Evolutionary conservation across 2,797 vertebrate species (phyloP).

Genomic region (Chromis chromis): DNA sequence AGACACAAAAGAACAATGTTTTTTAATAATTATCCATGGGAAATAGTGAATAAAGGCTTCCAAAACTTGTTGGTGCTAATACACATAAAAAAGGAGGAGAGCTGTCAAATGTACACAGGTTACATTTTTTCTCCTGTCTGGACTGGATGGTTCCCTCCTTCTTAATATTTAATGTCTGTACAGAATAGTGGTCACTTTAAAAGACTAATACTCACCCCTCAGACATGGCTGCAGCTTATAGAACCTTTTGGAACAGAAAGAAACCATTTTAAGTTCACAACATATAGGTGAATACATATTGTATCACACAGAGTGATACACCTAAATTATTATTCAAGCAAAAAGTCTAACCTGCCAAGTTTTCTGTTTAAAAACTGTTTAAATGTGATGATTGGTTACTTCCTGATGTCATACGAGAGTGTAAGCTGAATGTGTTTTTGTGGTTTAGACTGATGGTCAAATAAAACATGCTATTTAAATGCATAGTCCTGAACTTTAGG

Average conservation of each 20-base stretch:
- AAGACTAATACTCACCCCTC: constrained; percentile 79
- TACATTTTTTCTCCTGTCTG: neutral
- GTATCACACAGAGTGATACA: neutral
- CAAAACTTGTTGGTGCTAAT: neutral
- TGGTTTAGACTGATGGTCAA: neutral
- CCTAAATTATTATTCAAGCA: neutral
- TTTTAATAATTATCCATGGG: neutral
- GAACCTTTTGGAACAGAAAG: constrained; percentile 57
- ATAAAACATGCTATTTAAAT: neutral
- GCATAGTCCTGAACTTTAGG: neutral
- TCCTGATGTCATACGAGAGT: neutral
- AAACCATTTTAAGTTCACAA: neutral
- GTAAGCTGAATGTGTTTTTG: neutral
- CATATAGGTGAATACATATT: neutral
- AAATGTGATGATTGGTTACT: neutral
- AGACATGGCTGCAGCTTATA: constrained; percentile 79
- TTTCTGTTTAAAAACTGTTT: neutral
- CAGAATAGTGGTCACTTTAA: neutral
- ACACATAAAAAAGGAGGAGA: neutral
- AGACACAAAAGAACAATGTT: constrained; percentile 5
- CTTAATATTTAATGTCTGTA: neutral
- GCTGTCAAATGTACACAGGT: neutral
- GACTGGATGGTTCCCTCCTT: neutral
- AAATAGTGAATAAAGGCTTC: neutral
- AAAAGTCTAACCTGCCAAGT: neutral